Conservation (phyloP, 2,113 vertebrate species). For the Hippocampus guttulatus region DNA sequence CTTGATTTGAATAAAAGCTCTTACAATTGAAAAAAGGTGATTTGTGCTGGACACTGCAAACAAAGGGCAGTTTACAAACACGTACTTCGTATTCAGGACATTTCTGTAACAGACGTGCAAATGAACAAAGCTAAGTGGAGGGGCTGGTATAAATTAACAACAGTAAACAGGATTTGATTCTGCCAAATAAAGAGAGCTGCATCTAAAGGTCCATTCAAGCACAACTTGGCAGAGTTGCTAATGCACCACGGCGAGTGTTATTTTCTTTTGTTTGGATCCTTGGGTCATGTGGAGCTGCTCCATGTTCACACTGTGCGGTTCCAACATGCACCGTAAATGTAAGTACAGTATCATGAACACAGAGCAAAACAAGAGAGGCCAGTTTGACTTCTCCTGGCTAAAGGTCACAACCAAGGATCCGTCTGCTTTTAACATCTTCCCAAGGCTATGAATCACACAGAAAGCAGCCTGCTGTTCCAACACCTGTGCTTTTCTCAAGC, state of each 20-base stretch:
- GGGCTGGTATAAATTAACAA: slow-evolving; percentile 2
- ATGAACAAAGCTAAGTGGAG: slow-evolving; percentile 9
- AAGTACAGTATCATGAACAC: slow-evolving; percentile 25
- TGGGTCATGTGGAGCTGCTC: slow-evolving; percentile 28
- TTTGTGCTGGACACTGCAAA: slow-evolving; percentile 15
- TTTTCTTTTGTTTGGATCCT: slow-evolving; percentile 41
- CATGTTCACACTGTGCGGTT: slow-evolving; percentile 19
- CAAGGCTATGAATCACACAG: slow-evolving; percentile 1
- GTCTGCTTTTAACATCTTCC: slow-evolving; percentile 1
- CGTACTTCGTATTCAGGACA: slow-evolving; percentile 2
- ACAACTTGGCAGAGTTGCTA: slow-evolving; percentile 30
- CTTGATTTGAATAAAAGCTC: slow-evolving; percentile 13
- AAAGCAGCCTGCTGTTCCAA: slow-evolving; percentile 8
- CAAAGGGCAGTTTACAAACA: slow-evolving; percentile 27
- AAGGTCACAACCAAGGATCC: slow-evolving; percentile 23
- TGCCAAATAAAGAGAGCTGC: slow-evolving; percentile 31
- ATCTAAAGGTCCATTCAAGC: slow-evolving; percentile 34
- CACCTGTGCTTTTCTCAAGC: slow-evolving; percentile 4
- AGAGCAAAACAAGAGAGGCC: slow-evolving; percentile 7
- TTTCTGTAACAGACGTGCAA: slow-evolving; percentile 20
- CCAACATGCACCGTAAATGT: slow-evolving; percentile 10
- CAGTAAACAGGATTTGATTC: slow-evolving; percentile 8
- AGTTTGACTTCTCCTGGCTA: slow-evolving; percentile 26
- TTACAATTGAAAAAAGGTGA: slow-evolving; percentile 8
- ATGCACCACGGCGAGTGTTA: slow-evolving; percentile 25